phyloP scores from a whole-genome alignment of 2,888 invertebrate genomes.

The Torymus tubicola region DNA sequence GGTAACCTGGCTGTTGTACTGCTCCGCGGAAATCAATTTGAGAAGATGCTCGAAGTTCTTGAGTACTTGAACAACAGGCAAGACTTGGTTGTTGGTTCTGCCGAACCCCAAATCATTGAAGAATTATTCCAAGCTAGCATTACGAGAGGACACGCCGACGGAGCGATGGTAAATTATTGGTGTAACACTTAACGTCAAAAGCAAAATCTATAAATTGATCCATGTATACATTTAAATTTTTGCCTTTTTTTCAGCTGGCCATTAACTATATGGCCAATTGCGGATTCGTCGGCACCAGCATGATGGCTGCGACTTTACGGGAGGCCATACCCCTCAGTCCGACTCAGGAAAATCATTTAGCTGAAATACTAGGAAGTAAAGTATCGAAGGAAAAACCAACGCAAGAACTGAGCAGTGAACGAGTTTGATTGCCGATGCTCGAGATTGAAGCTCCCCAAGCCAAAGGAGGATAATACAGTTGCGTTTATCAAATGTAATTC shows the following conservation, averaged over 20 bases:
- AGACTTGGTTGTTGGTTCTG: slow-evolving; percentile 77
- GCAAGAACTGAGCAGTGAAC: too few relatives aligned
- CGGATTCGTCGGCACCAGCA: slow-evolving; percentile 77
- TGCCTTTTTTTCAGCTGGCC: slow-evolving; percentile 74
- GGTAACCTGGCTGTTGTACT: slow-evolving; percentile 79
- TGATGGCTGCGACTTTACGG: slow-evolving; percentile 75
- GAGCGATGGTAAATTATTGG: slow-evolving; percentile 77
- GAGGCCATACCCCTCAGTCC: slow-evolving; percentile 77
- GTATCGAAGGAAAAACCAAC: too few relatives aligned
- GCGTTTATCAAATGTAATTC: too few relatives aligned
- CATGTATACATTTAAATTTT: background rate
- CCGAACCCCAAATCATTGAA: slow-evolving; percentile 77
- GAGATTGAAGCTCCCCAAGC: too few relatives aligned
- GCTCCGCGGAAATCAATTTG: slow-evolving; percentile 77
- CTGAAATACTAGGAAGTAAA: slow-evolving; percentile 75
- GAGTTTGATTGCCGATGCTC: too few relatives aligned
- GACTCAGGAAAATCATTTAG: slow-evolving; percentile 76
- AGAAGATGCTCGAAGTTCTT: slow-evolving; percentile 73
- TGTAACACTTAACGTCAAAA: background rate
- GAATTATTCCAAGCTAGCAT: slow-evolving; percentile 80
- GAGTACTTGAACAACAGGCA: slow-evolving; percentile 64
- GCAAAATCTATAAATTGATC: background rate
- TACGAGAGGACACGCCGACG: slow-evolving; percentile 76
- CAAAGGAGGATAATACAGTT: too few relatives aligned
- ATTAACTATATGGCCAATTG: slow-evolving; percentile 80